phyloP scores from a whole-genome alignment of 2,888 invertebrate genomes.

The Petrophora chlorosata region DNA sequence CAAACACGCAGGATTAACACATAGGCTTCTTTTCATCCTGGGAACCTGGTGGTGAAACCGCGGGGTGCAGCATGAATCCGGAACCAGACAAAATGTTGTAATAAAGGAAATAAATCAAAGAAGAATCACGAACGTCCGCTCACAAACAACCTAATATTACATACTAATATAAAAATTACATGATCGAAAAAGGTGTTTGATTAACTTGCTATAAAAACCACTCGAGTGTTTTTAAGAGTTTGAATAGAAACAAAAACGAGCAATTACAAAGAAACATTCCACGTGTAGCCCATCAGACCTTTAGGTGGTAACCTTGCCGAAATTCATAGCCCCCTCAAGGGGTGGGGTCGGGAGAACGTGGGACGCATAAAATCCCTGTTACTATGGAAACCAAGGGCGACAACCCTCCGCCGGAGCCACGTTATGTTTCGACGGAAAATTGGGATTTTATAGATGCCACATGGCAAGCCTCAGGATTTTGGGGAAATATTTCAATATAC shows the following conservation, averaged over 20 bases:
- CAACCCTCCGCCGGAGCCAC: conserved; percentile 60
- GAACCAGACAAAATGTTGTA: too few relatives aligned
- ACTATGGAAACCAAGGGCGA: conserved; percentile 73
- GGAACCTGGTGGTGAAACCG: too few relatives aligned
- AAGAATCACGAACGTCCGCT: too few relatives aligned
- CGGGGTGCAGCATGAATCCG: too few relatives aligned
- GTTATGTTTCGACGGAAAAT: conserved; percentile 47
- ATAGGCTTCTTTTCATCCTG: too few relatives aligned
- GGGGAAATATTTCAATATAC: conserved; percentile 16
- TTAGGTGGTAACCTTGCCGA: conserved; percentile 53
- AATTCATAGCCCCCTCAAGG: conserved; percentile 46
- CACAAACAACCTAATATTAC: too few relatives aligned
- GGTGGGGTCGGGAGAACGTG: conserved; percentile 55
- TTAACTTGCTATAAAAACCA: conserved; percentile 6
- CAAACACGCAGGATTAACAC: too few relatives aligned
- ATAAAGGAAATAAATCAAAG: too few relatives aligned
- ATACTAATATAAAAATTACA: too few relatives aligned
- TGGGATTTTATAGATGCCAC: conserved; percentile 39
- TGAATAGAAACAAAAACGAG: conserved; percentile 15
- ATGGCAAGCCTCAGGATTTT: conserved; percentile 22
- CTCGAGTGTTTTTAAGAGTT: conserved; percentile 9
- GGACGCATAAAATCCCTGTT: conserved; percentile 72
- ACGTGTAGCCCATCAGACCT: conserved; percentile 40
- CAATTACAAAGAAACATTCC: conserved; percentile 26
- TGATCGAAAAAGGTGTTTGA: too few relatives aligned